These are phyloP conservation scores for Cyanoramphus novaezelandiae DNA, from an alignment of 2,113 vertebrate genomes.

Conservation along the genomic window DNA sequence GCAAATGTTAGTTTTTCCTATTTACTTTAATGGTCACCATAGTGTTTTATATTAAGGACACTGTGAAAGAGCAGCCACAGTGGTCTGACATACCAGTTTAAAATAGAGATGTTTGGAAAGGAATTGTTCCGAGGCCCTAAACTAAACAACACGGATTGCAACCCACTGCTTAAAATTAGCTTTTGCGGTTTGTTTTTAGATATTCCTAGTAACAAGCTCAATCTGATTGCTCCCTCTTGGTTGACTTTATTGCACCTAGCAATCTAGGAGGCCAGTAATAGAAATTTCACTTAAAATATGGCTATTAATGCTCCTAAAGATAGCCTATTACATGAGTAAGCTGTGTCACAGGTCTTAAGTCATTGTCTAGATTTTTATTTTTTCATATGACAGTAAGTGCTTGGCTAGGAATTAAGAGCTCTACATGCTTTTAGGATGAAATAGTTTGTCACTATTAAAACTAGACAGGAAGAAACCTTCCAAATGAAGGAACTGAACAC, in stretches of 20 bases:
- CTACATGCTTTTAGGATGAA: background rate
- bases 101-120: constrained; percentile 27
- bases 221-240: constrained; percentile 6
- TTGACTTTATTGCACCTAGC: constrained; percentile 2
- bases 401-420: background rate
- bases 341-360: background rate
- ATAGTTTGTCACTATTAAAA: background rate
- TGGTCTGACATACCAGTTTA: background rate
- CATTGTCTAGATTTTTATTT: background rate
- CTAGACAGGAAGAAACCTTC: background rate
- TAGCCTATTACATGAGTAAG: background rate
- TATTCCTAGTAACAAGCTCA: constrained; percentile 56
- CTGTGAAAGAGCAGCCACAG: background rate
- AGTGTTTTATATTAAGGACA: background rate
- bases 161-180: constrained; percentile 27
- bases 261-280: constrained; percentile 24
- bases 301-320: background rate
- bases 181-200: constrained; percentile 31
- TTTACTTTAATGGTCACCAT: background rate
- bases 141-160: constrained; percentile 13
- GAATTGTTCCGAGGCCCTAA: background rate
- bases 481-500: background rate
- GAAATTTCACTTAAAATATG: background rate
- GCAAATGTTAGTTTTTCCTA: background rate
- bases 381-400: background rate